Evolutionary conservation across 2,113 vertebrate genomes (phyloP).

Genomic region (Microtus ochrogaster): DNA sequence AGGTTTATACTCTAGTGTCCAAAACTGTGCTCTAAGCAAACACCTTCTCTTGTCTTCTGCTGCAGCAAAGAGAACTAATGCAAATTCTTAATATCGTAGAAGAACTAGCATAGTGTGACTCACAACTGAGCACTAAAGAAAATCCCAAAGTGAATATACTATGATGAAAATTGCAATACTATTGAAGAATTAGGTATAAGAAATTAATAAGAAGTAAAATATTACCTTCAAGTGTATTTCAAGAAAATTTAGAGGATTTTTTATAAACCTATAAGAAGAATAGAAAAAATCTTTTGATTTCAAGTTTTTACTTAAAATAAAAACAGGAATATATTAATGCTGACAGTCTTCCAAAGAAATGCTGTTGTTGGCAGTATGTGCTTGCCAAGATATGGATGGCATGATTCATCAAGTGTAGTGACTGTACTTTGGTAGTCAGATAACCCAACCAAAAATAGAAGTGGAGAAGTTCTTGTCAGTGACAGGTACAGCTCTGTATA

Average conservation of each 20-base stretch:
- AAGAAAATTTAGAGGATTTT: neutral
- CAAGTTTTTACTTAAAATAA: slow-evolving; percentile 42
- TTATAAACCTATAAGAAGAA: neutral
- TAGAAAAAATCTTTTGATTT: neutral
- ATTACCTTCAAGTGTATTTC: neutral
- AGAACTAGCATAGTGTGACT: neutral
- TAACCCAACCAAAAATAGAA: neutral
- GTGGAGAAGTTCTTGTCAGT: neutral
- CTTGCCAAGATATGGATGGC: slow-evolving; percentile 21
- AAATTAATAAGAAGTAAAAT: slow-evolving; percentile 15
- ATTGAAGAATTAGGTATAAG: neutral
- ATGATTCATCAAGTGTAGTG: slow-evolving; percentile 52
- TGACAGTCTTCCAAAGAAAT: slow-evolving; percentile 55
- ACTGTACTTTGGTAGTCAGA: slow-evolving; percentile 42
- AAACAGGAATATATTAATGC: slow-evolving; percentile 40
- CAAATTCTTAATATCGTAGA: neutral
- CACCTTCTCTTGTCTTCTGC: neutral
- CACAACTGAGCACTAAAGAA: neutral
- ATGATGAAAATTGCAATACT: neutral
- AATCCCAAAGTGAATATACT: neutral
- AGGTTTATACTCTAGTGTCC: neutral
- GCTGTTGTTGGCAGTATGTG: slow-evolving; percentile 38
- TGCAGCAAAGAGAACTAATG: neutral
- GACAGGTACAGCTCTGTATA: neutral
- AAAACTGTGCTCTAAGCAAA: neutral